Evolutionary conservation across 2,888 invertebrate genomes (phyloP).

Genomic region (Dolichopus griseipennis): DNA sequence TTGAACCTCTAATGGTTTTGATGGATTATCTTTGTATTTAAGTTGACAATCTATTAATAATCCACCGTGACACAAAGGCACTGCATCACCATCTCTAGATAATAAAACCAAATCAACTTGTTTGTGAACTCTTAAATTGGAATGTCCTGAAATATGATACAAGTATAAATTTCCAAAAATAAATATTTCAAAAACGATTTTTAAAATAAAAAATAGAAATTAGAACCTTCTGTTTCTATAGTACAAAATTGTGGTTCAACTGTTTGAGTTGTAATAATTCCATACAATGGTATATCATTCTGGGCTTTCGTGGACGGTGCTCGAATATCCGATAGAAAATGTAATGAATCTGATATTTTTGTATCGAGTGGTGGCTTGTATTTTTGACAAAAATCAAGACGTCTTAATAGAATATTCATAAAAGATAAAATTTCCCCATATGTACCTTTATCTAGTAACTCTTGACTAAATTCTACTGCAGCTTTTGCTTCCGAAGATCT

Average conservation of each 20-base stretch:
- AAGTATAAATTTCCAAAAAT: background rate
- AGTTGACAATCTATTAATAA: slow-evolving; percentile 51
- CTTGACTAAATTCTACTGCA: slow-evolving; percentile 56
- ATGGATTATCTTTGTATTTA: slow-evolving; percentile 47
- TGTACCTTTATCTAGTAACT: slow-evolving; percentile 55
- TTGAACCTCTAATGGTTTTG: slow-evolving; percentile 44
- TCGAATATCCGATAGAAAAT: slow-evolving; percentile 49
- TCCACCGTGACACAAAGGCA: slow-evolving; percentile 59
- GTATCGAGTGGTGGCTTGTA: slow-evolving; percentile 45
- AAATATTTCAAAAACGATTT: slow-evolving; percentile 14
- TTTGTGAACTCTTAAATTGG: slow-evolving; percentile 51
- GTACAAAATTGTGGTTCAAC: slow-evolving; percentile 53
- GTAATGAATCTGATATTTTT: slow-evolving; percentile 45
- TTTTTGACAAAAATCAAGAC: slow-evolving; percentile 55
- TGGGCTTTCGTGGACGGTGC: slow-evolving; percentile 41
- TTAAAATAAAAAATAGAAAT: background rate
- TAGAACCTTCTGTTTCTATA: slow-evolving; percentile 44
- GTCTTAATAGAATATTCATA: slow-evolving; percentile 54
- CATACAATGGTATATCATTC: slow-evolving; percentile 46
- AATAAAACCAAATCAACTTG: slow-evolving; percentile 53
- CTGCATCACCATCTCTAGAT: slow-evolving; percentile 54
- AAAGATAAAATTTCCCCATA: slow-evolving; percentile 65
- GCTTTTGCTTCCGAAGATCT: slow-evolving; percentile 50
- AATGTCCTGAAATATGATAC: slow-evolving; percentile 41
- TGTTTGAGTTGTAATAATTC: slow-evolving; percentile 54